phyloP scores from a whole-genome alignment of 2,888 invertebrate species.

The Conchocele bisecta region DNA sequence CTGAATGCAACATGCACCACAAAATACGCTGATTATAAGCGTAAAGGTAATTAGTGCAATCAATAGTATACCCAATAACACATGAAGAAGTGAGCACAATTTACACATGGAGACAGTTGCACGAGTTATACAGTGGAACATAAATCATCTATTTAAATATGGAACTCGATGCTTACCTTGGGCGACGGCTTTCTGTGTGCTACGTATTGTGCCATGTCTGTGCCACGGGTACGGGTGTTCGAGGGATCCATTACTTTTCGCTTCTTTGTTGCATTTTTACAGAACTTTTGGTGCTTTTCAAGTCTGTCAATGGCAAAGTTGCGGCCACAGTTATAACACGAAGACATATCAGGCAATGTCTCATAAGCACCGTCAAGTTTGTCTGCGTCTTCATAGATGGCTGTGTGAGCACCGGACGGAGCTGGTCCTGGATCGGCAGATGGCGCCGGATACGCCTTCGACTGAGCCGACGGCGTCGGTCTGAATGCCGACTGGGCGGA shows the following conservation, averaged over 20 bases:
- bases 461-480: constrained; percentile 52
- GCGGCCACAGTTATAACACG: constrained; percentile 91
- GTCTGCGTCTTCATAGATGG: constrained; percentile 55
- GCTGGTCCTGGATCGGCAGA: constrained; percentile 3
- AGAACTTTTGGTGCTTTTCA: constrained; percentile 75
- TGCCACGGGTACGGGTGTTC: constrained; percentile 87
- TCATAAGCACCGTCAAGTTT: constrained; percentile 59
- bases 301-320: constrained; percentile 91
- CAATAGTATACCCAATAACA: too few species aligned
- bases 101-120: too few species aligned
- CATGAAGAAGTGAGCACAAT: too few species aligned
- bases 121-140: too few species aligned
- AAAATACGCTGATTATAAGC: too few species aligned
- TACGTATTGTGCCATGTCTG: constrained; percentile 87
- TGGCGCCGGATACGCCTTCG: constrained; percentile 42
- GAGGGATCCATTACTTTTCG: constrained; percentile 79
- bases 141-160: too few species aligned
- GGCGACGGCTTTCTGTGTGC: constrained; percentile 67
- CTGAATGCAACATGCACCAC: too few species aligned
- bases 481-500: neutral
- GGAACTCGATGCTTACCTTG: too few species aligned
- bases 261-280: constrained; percentile 74
- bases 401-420: constrained; percentile 42
- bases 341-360: constrained; percentile 78
- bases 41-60: too few species aligned